Conservation (phyloP, 1,140 invertebrate species). For the Lordiphosa clarofinis region DNA sequence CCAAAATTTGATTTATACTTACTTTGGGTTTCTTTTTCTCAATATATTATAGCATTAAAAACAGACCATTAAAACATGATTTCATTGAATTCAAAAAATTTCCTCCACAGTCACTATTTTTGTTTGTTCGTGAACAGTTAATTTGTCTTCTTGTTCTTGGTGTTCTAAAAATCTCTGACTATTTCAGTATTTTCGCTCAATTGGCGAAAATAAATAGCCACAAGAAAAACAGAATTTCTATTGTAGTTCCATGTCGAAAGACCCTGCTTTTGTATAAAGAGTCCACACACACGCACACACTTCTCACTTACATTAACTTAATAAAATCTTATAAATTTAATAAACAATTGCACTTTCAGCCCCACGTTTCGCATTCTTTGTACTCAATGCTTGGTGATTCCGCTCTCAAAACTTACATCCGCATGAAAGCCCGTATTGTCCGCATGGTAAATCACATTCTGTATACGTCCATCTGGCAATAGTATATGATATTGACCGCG, state of each 20-base stretch:
- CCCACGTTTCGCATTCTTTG: neutral
- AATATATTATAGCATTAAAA: too few relatives aligned
- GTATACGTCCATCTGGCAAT: constrained; percentile 88
- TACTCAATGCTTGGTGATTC: constrained; percentile 44
- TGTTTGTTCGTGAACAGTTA: constrained; percentile 9
- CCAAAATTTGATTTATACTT: too few relatives aligned
- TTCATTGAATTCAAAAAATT: too few relatives aligned
- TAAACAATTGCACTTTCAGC: constrained; percentile 37
- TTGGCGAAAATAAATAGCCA: constrained; percentile 29
- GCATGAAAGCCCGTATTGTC: constrained; percentile 88
- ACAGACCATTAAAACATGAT: too few relatives aligned
- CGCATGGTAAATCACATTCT: constrained; percentile 88
- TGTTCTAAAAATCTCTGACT: constrained; percentile 6
- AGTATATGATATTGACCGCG: constrained; percentile 88
- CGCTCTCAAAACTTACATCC: constrained; percentile 83
- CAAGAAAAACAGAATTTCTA: neutral
- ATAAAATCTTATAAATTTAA: neutral
- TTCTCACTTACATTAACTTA: constrained; percentile 24
- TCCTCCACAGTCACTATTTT: neutral
- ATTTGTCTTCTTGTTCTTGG: neutral
- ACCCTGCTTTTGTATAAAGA: neutral
- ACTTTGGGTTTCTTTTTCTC: too few relatives aligned
- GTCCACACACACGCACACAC: neutral
- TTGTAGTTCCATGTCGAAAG: constrained; percentile 5
- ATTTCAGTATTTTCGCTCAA: constrained; percentile 22